Evolutionary conservation across 2,888 invertebrate genomes (phyloP), one percentile per base, ranked within the genome.

Genomic region (Euproctis similis): DNA sequence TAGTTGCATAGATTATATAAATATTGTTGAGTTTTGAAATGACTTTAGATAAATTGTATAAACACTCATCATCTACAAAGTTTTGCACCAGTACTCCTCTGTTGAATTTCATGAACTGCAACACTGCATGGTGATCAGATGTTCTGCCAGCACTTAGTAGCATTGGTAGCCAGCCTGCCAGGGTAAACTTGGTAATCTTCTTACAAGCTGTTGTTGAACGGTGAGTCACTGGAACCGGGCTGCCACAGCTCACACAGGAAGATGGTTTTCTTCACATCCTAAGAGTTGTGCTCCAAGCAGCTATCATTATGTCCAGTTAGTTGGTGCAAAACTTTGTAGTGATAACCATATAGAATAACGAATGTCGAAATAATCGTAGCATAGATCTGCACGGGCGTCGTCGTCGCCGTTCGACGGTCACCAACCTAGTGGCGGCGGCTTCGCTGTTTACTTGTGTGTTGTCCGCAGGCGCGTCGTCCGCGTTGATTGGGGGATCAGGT

Each of bases 271-370:
- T n/a, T n/a, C n/a, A n/a, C n/a, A n/a, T n/a, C n/a, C n/a, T n/a
- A n/a, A n/a, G n/a, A n/a, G n/a, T n/a, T n/a, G n/a, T n/a, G n/a
- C n/a, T n/a, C n/a, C n/a, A n/a, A n/a, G n/a, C n/a, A n/a, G n/a
- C n/a, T n/a, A n/a, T n/a, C n/a, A n/a, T n/a, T n/a, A n/a, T n/a
- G n/a, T n/a, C 34, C 28, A 39, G 35, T 46, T 19, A 26, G 27
- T 35, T 50, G 76, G 80, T 84, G 84, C 84, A 84, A 84, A 84
- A 84, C 84, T 82, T 84, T 84, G 84, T 84, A 84, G 81, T 56
- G 77, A 73, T 63, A 70, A 70, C 63, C 59, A 46, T 57, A 57
- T 41, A 42, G 54, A 46, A 31, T 55, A 60, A 51, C 37, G 43
- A 42, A 49, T 60, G 61, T 50, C 58, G 67, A 42, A 62, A 63